These are phyloP conservation scores for Meiosimyza platycephala DNA, from an alignment of 2,888 invertebrate species.

Conservation along the genomic window DNA sequence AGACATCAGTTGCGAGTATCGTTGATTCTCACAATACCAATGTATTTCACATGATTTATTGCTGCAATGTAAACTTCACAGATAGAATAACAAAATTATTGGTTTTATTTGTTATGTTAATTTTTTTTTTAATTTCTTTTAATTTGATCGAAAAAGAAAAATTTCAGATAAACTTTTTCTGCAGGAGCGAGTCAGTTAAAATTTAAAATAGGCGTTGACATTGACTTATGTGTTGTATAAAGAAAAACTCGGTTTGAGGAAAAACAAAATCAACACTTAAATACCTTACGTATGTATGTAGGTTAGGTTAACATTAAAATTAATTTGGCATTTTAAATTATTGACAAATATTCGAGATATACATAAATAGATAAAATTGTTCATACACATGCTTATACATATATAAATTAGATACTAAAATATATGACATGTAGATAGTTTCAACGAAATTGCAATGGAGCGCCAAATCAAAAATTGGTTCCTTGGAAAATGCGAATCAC, in stretches of 20 bases:
- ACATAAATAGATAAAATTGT: neutral
- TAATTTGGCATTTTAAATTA: too few relatives aligned
- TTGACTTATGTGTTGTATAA: too few relatives aligned
- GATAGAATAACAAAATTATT: too few relatives aligned
- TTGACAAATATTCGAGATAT: neutral
- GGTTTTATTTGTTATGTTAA: neutral
- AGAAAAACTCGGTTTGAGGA: too few relatives aligned
- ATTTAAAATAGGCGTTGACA: too few relatives aligned
- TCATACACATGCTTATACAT: neutral
- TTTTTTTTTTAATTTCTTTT: neutral
- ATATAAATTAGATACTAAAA: neutral
- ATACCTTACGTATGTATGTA: too few relatives aligned
- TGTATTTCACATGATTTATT: neutral
- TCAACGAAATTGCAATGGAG: constrained; percentile 91
- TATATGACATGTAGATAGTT: constrained; percentile 70
- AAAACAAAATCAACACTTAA: too few relatives aligned
- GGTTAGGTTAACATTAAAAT: too few relatives aligned
- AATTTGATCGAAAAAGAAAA: too few relatives aligned
- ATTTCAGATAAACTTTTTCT: too few relatives aligned
- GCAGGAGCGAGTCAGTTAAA: too few relatives aligned
- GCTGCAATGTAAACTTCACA: neutral
- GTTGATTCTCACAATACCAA: neutral
- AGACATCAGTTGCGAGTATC: neutral
- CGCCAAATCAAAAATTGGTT: constrained; percentile 93
- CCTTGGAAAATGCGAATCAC: constrained; percentile 89